phyloP scores from a whole-genome alignment of 2,113 vertebrate species.

The Prolemur simus region DNA sequence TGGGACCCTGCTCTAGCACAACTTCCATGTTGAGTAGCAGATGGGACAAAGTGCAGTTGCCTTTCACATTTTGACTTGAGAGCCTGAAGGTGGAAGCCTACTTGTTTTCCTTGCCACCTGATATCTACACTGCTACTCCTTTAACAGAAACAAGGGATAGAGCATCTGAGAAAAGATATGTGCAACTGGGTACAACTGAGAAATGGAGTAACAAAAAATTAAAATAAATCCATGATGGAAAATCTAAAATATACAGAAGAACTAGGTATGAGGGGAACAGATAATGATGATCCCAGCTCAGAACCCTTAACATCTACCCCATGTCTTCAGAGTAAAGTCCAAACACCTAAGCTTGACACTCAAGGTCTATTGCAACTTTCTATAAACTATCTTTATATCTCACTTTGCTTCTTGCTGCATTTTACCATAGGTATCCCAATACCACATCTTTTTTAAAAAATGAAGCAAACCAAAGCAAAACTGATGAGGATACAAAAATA shows the following conservation, averaged over 20 bases:
- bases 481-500: too few relatives aligned
- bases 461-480: not conserved
- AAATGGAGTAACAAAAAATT: not conserved
- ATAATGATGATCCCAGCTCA: not conserved
- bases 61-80: not conserved
- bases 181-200: not conserved
- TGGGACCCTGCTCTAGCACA: too few relatives aligned
- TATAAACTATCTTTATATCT: not conserved
- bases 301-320: not conserved
- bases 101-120: not conserved
- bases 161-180: not conserved
- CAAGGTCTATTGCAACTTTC: not conserved
- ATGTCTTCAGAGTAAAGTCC: not conserved
- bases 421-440: not conserved
- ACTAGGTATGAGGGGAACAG: rapidly evolving
- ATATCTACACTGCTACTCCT: not conserved
- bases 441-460: not conserved
- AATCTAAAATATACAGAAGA: not conserved
- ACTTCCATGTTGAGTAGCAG: not conserved
- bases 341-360: not conserved
- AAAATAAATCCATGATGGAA: not conserved
- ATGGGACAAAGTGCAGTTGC: not conserved
- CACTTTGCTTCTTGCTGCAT: not conserved
- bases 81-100: not conserved
- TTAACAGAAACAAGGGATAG: not conserved